These are phyloP conservation scores for Drosophila fuyamai DNA, from an alignment of 1,140 invertebrate genomes.

Conservation along the genomic window DNA sequence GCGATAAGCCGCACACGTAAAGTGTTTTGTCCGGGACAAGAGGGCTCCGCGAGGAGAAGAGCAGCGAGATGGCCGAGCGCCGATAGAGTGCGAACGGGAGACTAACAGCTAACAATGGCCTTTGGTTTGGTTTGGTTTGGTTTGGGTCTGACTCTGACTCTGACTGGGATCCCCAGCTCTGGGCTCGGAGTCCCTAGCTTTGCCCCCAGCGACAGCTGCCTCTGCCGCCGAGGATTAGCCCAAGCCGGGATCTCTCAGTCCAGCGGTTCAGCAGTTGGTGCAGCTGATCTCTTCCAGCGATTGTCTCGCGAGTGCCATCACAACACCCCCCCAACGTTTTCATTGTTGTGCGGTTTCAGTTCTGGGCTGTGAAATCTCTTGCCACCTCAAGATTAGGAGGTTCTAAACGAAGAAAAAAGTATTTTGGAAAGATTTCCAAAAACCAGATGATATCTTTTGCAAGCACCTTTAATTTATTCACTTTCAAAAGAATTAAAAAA, in stretches of 20 bases:
- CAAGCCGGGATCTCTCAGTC: conserved; percentile 4
- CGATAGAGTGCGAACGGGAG: conserved; percentile 46
- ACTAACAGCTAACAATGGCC: conserved; percentile 59
- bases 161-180: conserved; percentile 1
- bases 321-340: conserved; percentile 42
- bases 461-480: too few species aligned
- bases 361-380: conserved; percentile 14
- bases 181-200: conserved; percentile 2
- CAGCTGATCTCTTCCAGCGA: conserved; percentile 44
- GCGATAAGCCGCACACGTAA: conserved; percentile 83
- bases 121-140: conserved; percentile 2
- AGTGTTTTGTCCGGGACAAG: conserved; percentile 71
- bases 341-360: conserved; percentile 28
- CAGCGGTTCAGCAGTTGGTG: conserved; percentile 16
- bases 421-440: not conserved
- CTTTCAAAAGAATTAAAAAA: too few species aligned
- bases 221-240: conserved; percentile 63
- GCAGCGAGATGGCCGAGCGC: conserved; percentile 48
- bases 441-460: too few species aligned
- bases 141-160: not conserved
- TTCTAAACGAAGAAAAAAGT: not conserved
- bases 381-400: not conserved
- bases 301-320: conserved; percentile 43
- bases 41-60: conserved; percentile 1
- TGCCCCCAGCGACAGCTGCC: conserved; percentile 67